A percentile compares a stretch with the other conserved stretches of the same genome.
Evolutionary conservation across 2,888 invertebrate genomes (phyloP).

Genomic region (Agrochola litura): DNA sequence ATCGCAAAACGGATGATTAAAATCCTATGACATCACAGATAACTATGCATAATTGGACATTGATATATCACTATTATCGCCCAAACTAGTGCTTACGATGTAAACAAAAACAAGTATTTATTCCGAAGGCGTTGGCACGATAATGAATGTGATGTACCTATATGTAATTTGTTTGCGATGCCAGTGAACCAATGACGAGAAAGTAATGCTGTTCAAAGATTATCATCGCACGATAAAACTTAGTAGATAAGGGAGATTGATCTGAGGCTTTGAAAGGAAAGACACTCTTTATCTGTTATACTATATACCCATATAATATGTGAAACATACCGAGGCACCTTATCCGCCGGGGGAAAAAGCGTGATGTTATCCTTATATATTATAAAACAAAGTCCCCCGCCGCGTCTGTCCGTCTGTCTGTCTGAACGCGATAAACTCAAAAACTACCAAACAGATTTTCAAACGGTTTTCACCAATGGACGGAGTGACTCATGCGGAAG

Average conservation of each 20-base stretch:
- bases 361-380: too few relatives aligned
- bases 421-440: too few relatives aligned
- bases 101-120: conserved; percentile 43
- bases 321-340: background rate
- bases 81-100: background rate
- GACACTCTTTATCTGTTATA: background rate
- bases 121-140: conserved; percentile 50
- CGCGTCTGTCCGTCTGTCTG: too few relatives aligned
- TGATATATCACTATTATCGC: conserved; percentile 5
- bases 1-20: conserved; percentile 29
- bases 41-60: conserved; percentile 33
- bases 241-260: background rate
- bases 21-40: conserved; percentile 27
- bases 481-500: too few relatives aligned
- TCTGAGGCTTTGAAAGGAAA: conserved; percentile 13
- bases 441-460: too few relatives aligned
- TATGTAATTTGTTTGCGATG: conserved; percentile 39
- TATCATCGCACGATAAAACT: conserved; percentile 32
- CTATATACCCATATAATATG: background rate
- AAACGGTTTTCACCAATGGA: too few relatives aligned
- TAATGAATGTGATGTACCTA: background rate
- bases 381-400: too few relatives aligned
- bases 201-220: conserved; percentile 12
- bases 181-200: conserved; percentile 45
- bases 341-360: background rate